These are phyloP conservation scores for Trissonchulus latispiculum DNA, from an alignment of 2,888 invertebrate genomes.

Conservation along the genomic window DNA sequence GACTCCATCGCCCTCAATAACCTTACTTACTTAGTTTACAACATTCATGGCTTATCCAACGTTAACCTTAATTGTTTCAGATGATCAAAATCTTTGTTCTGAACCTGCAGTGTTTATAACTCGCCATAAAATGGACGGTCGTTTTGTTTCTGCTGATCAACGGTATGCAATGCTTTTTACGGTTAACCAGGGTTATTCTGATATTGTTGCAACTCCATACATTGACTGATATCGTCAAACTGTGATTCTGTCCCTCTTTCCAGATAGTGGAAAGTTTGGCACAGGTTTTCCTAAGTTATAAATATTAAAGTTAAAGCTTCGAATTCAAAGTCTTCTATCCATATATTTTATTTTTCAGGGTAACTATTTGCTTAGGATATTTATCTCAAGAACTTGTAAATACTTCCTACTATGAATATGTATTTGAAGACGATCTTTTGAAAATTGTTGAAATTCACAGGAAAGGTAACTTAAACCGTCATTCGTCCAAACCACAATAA, in stretches of 20 bases:
- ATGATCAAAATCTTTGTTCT: too few relatives aligned
- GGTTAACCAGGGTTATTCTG: neutral
- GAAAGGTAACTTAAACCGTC: neutral
- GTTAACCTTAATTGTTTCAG: too few relatives aligned
- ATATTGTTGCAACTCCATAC: neutral
- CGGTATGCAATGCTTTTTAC: neutral
- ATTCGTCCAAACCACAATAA: too few relatives aligned
- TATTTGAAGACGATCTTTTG: neutral
- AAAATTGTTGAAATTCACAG: neutral
- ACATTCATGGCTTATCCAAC: too few relatives aligned
- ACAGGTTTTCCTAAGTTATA: too few relatives aligned
- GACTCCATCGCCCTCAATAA: too few relatives aligned
- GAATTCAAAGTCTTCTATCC: too few relatives aligned
- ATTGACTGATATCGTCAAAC: too few relatives aligned
- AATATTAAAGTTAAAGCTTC: too few relatives aligned
- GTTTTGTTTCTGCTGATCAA: neutral
- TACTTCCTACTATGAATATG: slow-evolving; percentile 80
- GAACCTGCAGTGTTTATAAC: too few relatives aligned
- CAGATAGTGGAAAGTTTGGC: neutral
- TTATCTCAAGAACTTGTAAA: slow-evolving; percentile 83
- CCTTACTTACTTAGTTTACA: too few relatives aligned
- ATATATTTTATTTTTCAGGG: slow-evolving; percentile 61
- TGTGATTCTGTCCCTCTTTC: too few relatives aligned
- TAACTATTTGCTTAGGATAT: slow-evolving; percentile 75
- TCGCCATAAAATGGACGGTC: neutral